Conservation (phyloP, 2,888 invertebrate genomes). For the Acleris emargana region DNA sequence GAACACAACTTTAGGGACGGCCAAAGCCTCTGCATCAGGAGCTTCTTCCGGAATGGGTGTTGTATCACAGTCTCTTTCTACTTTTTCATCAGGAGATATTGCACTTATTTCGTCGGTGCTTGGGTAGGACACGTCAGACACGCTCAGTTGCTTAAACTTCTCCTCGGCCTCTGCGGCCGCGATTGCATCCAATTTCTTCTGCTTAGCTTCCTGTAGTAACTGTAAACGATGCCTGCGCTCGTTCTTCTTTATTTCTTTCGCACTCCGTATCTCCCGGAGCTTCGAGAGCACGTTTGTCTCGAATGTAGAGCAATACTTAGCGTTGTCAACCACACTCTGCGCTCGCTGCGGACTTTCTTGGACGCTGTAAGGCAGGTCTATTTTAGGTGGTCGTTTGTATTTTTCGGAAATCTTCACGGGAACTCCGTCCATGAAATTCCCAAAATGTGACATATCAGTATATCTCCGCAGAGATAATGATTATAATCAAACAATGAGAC, state of each 20-base stretch:
- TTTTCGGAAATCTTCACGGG: constrained; percentile 95
- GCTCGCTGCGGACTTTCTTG: constrained; percentile 65
- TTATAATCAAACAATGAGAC: constrained; percentile 71
- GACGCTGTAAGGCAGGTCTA: constrained; percentile 80
- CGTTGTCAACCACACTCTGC: constrained; percentile 65
- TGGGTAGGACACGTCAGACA: constrained; percentile 84
- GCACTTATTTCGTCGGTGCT: constrained; percentile 84
- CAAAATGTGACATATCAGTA: constrained; percentile 79
- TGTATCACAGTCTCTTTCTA: constrained; percentile 67
- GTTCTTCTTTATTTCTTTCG: constrained; percentile 85
- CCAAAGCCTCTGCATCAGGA: constrained; percentile 47
- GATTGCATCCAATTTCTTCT: constrained; percentile 79
- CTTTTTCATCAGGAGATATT: constrained; percentile 78
- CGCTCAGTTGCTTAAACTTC: constrained; percentile 81
- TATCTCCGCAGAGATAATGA: constrained; percentile 53
- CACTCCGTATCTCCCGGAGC: constrained; percentile 88
- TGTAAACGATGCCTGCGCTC: constrained; percentile 85
- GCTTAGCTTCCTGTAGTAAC: constrained; percentile 82
- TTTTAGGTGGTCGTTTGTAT: constrained; percentile 89
- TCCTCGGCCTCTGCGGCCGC: constrained; percentile 78
- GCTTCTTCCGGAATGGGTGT: constrained; percentile 54
- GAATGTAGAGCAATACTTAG: constrained; percentile 86
- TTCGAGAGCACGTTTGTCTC: constrained; percentile 89
- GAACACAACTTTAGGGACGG: constrained; percentile 49
- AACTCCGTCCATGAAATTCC: constrained; percentile 91